Base-by-base conservation (phyloP, 2,888 invertebrate genomes). In the Lasioglossum oenotherae region DNA sequence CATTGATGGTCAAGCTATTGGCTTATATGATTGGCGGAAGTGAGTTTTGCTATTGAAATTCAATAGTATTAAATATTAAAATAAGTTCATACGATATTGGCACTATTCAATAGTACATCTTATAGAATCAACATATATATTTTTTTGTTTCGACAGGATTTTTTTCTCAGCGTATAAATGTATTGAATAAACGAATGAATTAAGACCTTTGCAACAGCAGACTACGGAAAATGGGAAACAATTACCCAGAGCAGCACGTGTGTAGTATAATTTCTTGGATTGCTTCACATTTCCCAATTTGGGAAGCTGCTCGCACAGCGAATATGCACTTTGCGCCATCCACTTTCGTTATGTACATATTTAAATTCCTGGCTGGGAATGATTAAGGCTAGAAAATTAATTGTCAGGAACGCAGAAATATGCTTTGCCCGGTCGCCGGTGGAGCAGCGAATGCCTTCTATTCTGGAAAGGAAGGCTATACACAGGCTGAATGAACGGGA, bases 401-500 rank as follows among this genome's bases (percentile, higher is more conserved):
- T 69, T 27, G 38, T 35, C 49, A 38, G 38, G 49, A 69, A 10
- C 16, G 64, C 19, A n/a, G 6, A 31, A 38, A 14, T 16, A 38
- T 27, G 69, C 6, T 35, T 67, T 67, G 35, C n/a, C 14, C 49
- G 38, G 67, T n/a, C 16, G 38, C 3, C 23, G 23, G 31, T 35
- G 14, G n/a, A 12, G 44, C 35, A n/a, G 27, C 35, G 31, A 69
- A 16, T 53, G 41, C 60, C 14, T 27, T n/a, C 49, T 49, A n/a
- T 75, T 16, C 44, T 79, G 2, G 38, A 35, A 82, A 88, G 80
- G 67, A 57, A 53, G 35, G 35, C 38, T 76, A 85, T 57, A 71
- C 78, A 73, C n/a, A 12, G 57, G 57, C 57, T n/a, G 71, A 81
- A 16, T 19, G 23, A 35, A 38, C 23, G 41, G 23, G n/a, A 41